phyloP scores from a whole-genome alignment of 1,140 invertebrate species.

The Plectrocnemia conspersa region DNA sequence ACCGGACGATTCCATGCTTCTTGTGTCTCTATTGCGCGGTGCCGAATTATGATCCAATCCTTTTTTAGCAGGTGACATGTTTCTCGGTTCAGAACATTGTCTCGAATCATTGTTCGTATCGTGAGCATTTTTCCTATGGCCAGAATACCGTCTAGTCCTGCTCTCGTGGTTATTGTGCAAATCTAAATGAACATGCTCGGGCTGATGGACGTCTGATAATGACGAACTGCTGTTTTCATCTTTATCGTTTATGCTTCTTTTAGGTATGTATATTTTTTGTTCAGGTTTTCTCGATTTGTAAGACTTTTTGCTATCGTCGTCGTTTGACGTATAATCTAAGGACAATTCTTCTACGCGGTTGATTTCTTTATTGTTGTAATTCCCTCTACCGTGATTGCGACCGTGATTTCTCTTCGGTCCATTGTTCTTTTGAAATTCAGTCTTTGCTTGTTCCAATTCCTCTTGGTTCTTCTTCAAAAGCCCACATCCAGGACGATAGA shows the following conservation, averaged over 20 bases:
- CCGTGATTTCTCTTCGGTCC: constrained; percentile 39
- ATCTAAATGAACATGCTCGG: not conserved
- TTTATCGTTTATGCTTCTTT: constrained; percentile 15
- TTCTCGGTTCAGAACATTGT: constrained; percentile 47
- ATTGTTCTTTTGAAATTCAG: constrained; percentile 39
- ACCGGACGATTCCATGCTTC: constrained; percentile 51
- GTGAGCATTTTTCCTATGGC: constrained; percentile 20
- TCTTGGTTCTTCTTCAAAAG: constrained; percentile 42
- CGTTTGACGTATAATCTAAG: constrained; percentile 17
- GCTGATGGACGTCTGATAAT: constrained; percentile 4
- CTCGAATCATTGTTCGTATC: constrained; percentile 40
- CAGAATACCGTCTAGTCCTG: constrained; percentile 24
- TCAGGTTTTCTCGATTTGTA: constrained; percentile 45
- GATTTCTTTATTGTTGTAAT: constrained; percentile 38
- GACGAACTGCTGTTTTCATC: constrained; percentile 27
- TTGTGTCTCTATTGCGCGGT: constrained; percentile 46
- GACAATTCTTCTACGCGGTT: constrained; percentile 22
- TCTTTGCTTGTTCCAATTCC: constrained; percentile 32
- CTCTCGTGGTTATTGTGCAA: constrained; percentile 26
- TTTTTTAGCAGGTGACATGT: constrained; percentile 41
- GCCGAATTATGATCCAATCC: constrained; percentile 40
- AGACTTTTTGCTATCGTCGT: constrained; percentile 17
- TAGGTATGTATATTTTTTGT: constrained; percentile 45
- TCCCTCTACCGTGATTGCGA: constrained; percentile 44
- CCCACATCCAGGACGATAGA: constrained; percentile 51